Evolutionary conservation across 2,113 vertebrate genomes (phyloP).

Genomic region (Sander lucioperca): DNA sequence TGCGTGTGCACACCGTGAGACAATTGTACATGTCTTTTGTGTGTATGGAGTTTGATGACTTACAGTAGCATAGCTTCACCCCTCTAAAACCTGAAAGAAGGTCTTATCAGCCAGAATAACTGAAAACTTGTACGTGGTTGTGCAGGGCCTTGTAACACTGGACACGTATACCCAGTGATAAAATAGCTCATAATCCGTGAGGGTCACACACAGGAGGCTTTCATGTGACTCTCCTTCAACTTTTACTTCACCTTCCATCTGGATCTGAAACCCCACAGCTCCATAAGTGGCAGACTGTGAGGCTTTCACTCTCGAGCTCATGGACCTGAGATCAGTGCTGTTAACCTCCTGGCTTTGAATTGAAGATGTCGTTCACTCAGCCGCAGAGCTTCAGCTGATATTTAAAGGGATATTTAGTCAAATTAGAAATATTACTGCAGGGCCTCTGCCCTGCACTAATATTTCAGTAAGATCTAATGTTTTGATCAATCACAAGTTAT

Average conservation of each 20-base stretch:
- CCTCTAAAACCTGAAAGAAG: too few species aligned
- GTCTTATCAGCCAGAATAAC: too few species aligned
- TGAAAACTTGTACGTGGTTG: background rate
- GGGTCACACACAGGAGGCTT: background rate
- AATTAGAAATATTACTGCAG: too few species aligned
- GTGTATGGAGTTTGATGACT: too few species aligned
- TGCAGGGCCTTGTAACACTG: conserved; percentile 1
- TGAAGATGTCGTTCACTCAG: background rate
- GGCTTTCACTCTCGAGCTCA: background rate
- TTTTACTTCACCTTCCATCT: background rate
- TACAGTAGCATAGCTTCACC: too few species aligned
- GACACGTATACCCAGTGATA: background rate
- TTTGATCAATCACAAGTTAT: background rate
- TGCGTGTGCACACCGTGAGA: background rate
- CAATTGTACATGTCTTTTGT: too few species aligned
- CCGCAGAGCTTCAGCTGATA: background rate
- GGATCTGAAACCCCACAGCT: background rate
- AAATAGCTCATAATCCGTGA: background rate
- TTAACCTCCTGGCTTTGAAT: background rate
- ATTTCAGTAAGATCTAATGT: too few species aligned
- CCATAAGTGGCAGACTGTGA: background rate
- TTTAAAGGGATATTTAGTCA: too few species aligned
- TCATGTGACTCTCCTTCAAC: background rate
- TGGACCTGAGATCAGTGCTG: background rate
- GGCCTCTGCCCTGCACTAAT: background rate